These are phyloP conservation scores for Tinamus guttatus DNA, from an alignment of 2,113 vertebrate species.

Conservation along the genomic window DNA sequence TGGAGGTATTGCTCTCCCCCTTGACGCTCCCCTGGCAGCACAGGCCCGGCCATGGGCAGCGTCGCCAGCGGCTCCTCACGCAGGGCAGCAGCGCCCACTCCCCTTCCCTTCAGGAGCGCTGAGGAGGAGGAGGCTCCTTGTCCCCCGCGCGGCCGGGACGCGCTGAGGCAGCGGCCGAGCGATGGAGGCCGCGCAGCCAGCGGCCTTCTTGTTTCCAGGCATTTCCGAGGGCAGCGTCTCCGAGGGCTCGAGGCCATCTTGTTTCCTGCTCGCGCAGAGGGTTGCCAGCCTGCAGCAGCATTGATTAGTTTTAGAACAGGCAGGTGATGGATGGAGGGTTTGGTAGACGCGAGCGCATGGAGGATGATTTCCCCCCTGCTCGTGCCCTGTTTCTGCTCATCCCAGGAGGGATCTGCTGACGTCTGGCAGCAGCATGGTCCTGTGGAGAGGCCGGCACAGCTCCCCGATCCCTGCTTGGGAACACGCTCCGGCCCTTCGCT, in stretches of 20 bases:
- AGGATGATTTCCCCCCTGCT: conserved; percentile 15
- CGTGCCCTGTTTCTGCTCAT: neutral
- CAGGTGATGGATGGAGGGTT: conserved; percentile 51
- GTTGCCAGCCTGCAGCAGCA: conserved; percentile 12
- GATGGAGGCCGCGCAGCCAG: no score
- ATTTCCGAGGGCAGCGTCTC: neutral
- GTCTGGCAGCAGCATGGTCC: neutral
- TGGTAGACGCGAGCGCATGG: conserved; percentile 30
- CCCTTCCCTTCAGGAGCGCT: no score
- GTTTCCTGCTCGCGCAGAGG: conserved; percentile 17
- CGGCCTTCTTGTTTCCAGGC: no score
- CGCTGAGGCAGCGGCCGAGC: no score
- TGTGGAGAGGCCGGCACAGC: neutral
- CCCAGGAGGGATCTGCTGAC: neutral
- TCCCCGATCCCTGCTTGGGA: neutral
- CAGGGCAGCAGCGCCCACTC: no score
- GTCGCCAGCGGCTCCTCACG: no score
- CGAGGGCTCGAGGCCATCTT: conserved; percentile 25
- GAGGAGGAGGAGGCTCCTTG: no score
- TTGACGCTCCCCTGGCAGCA: no score
- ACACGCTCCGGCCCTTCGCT: neutral
- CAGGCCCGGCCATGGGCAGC: no score
- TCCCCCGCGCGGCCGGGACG: no score
- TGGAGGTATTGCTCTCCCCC: neutral
- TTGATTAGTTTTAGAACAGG: conserved; percentile 52